Evolutionary conservation across 2,797 vertebrate species (phyloP).

Genomic region (Chelidonichthys spinosus): DNA sequence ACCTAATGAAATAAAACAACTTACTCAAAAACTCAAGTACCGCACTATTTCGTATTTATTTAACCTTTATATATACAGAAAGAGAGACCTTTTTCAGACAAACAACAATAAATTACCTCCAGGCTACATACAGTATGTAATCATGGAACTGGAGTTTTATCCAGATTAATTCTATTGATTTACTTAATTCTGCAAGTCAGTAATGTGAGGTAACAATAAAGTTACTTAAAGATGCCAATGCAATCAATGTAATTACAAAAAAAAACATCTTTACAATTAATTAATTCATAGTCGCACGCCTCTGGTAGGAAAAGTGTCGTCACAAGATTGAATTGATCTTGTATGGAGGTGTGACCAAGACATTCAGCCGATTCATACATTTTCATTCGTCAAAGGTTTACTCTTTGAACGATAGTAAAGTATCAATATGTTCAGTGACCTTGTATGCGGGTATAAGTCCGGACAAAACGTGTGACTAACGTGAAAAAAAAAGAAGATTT

Average conservation of each 20-base stretch:
- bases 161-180: background rate
- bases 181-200: no score
- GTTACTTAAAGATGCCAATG: no score
- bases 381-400: background rate
- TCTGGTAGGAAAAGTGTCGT: background rate
- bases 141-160: background rate
- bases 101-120: no score
- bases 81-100: no score
- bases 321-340: background rate
- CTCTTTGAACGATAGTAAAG: background rate
- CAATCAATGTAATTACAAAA: no score
- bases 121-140: no score
- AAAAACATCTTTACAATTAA: no score
- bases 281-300: no score
- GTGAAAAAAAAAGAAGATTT: background rate
- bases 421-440: background rate
- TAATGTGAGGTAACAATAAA: no score
- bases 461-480: background rate
- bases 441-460: background rate
- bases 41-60: background rate
- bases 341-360: background rate
- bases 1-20: background rate
- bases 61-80: no score
- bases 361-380: background rate
- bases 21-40: background rate